Conservation (phyloP, 1,140 invertebrate genomes). For the Pissodes strobi region DNA sequence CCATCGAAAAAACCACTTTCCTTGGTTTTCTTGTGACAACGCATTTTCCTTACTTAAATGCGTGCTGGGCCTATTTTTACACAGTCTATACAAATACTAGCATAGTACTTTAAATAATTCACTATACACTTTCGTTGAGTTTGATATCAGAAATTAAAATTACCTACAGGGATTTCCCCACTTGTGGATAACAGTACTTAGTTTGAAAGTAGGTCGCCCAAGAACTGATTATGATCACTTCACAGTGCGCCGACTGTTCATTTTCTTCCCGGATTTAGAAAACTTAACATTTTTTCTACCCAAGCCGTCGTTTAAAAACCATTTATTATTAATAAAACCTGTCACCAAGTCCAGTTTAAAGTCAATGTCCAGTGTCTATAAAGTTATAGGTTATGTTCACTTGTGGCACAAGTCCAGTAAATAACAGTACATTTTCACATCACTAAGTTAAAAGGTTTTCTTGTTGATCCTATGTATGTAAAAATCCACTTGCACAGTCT, state of each 20-base stretch:
- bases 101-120: not conserved
- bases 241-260: not conserved
- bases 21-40: constrained; percentile 55
- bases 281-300: not conserved
- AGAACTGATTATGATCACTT: constrained; percentile 29
- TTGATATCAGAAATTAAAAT: constrained; percentile 10
- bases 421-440: constrained; percentile 2
- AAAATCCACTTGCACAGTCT: too few species aligned
- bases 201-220: constrained; percentile 39
- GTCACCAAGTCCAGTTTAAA: constrained; percentile 27
- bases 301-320: not conserved
- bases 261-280: not conserved
- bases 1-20: constrained; percentile 57
- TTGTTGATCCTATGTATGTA: too few species aligned
- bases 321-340: constrained; percentile 5
- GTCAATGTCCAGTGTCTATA: constrained; percentile 25
- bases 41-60: constrained; percentile 46
- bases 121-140: constrained; percentile 1
- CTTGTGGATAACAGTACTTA: constrained; percentile 31
- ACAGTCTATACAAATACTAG: not conserved
- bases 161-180: not conserved
- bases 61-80: not conserved
- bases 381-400: constrained; percentile 19
- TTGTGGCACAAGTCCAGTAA: constrained; percentile 1
- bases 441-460: not conserved